Percentiles rank a stretch among this genome's conserved stretches.
Evolutionary conservation across 2,888 invertebrate genomes (phyloP).

Genomic region (Stenichneumon culpator): DNA sequence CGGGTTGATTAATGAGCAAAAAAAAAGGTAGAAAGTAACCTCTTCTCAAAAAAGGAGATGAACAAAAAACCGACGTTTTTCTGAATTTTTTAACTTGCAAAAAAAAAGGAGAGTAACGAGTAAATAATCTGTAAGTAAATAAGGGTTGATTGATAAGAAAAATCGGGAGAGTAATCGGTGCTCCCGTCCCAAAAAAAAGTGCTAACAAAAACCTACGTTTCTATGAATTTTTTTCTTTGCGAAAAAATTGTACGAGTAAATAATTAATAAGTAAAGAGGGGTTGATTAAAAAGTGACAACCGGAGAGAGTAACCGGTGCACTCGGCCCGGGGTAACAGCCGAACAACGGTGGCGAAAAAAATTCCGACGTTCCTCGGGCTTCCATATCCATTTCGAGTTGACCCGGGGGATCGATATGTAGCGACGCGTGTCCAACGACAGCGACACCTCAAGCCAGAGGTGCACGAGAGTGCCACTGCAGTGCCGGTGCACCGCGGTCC

Average conservation of each 20-base stretch:
- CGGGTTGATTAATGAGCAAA: neutral
- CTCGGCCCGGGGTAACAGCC: constrained; percentile 11
- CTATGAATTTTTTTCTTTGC: too few relatives aligned
- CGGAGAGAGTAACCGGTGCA: constrained; percentile 3
- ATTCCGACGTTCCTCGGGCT: constrained; percentile 84
- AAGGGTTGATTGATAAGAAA: too few relatives aligned
- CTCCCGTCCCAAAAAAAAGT: too few relatives aligned
- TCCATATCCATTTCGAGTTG: constrained; percentile 84
- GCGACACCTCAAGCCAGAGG: constrained; percentile 68
- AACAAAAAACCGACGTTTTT: too few relatives aligned
- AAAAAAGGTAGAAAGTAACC: too few relatives aligned
- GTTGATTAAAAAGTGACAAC: neutral
- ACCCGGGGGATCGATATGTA: constrained; percentile 81
- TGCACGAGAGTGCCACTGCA: constrained; percentile 60
- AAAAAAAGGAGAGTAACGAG: too few relatives aligned
- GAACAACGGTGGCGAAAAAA: constrained; percentile 75
- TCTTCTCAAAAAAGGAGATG: too few relatives aligned
- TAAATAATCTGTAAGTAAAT: too few relatives aligned
- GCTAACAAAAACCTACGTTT: too few relatives aligned
- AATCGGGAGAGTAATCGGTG: too few relatives aligned
- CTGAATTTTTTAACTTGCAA: too few relatives aligned
- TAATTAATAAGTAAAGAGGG: neutral
- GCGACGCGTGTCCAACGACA: constrained; percentile 72
- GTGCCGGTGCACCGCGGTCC: constrained; percentile 19
- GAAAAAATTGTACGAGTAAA: neutral